Evolutionary conservation across 1,140 invertebrate genomes (phyloP), one percentile per base, ranked within the genome.

Genomic region (Brachionus manjavacas): DNA sequence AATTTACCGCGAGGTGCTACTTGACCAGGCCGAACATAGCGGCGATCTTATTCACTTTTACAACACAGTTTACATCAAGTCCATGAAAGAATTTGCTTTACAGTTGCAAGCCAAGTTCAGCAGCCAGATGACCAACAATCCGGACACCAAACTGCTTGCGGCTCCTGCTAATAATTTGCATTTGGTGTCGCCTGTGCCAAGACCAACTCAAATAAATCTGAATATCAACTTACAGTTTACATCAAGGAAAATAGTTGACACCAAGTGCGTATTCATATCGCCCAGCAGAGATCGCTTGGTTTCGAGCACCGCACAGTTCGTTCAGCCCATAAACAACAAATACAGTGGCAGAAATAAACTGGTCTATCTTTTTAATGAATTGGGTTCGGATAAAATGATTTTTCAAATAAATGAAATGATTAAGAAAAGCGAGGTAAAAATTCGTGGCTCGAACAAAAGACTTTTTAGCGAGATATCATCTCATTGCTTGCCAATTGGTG

Each of bases 381-480:
- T 39, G 20, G 35, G 64, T 66, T 31, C 66, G 4, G 31, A 68
- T 3, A 68, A 31, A 68, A 23, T 68, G 3, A 31, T 31, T 68
- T 14, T 9, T 68, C 35, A 64, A 81, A 81, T 81, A 43, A 81
- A 81, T 46, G 79, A 81, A 12, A 64, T 81, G 52, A 43, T 60
- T 11, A 81, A 28, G 25, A 81, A 81, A 39, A 81, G 64, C 28
- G 79, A 81, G 12, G 20, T 81, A 3, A 60, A 68, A 81, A 39
- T 64, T n/a, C 55, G 31, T 43, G 64, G 25, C 28, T 81, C 79
- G 12, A 81, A 81, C 52, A 81, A 81, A 46, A 52, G 79, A 7
- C 39, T 81, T 16, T 81, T 81, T 81, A 81, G 79, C 64, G 79
- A 81, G 6, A 81, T 81, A 2, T 81, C 79, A 35, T 64, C 64